A percentile compares a stretch with the other conserved stretches of the same genome.
Evolutionary conservation across 2,797 vertebrate genomes (phyloP).

Genomic region (Parauchenoglanis ngamensis): DNA sequence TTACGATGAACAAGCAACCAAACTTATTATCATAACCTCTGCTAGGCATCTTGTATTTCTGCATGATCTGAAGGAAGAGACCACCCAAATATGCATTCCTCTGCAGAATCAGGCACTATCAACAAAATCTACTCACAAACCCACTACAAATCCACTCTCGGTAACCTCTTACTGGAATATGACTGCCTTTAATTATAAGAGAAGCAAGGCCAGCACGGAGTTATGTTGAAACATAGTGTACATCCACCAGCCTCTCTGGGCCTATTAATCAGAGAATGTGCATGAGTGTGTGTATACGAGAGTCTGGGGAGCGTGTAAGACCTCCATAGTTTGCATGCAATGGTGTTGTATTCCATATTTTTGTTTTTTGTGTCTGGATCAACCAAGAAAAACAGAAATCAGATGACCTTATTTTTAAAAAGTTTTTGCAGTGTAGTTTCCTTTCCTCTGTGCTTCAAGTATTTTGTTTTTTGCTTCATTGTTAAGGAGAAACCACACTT

Average conservation of each 20-base stretch:
- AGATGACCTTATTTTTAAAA: background rate
- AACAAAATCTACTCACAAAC: conserved; percentile 8
- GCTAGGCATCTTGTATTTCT: background rate
- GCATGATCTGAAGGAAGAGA: background rate
- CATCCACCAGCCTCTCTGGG: conserved; percentile 16
- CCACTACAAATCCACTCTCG: background rate
- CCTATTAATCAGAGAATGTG: conserved; percentile 23
- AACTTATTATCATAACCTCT: background rate
- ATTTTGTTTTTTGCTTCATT: background rate
- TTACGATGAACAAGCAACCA: background rate
- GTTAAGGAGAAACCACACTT: background rate
- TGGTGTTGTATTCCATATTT: background rate
- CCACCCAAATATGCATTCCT: conserved; percentile 13
- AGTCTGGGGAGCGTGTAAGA: conserved; percentile 13
- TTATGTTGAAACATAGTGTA: conserved; percentile 24
- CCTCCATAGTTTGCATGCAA: conserved; percentile 1
- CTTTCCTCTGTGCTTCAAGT: background rate
- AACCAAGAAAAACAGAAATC: background rate
- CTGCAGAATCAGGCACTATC: background rate
- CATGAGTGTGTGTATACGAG: conserved; percentile 18
- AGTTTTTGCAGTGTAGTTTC: background rate
- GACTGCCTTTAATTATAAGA: conserved; percentile 20
- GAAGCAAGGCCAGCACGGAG: background rate
- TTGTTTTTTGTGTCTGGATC: conserved; percentile 14
- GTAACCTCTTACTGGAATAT: conserved; percentile 20